Evolutionary conservation across 2,888 invertebrate species (phyloP), one percentile per base, ranked within the genome.

Genomic region (Parnassius mnemosyne): DNA sequence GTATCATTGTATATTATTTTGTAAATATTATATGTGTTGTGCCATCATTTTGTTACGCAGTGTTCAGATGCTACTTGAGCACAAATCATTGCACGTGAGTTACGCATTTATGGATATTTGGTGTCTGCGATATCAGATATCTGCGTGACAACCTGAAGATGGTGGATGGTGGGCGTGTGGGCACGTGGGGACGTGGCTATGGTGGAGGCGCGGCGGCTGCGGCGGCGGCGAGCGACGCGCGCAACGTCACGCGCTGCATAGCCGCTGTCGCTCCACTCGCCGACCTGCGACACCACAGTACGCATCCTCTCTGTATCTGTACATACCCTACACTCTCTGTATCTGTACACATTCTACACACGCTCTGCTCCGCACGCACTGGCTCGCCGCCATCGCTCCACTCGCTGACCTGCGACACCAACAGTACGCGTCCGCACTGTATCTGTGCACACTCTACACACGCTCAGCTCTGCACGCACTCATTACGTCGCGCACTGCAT

Each of bases 191-290:
- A 10, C 84, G 82, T 73, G 97, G 97, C 3, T 98, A 97, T 85
- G 98, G 98, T 25, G 98, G 96, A 10, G 97, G 96, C 79, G 94
- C 96, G 5, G 94, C 97, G 0, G 93, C 96, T 5, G 95, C 96
- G 90, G 94, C 96, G 65, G 93, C 97, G 10, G 94, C 96, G 0
- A 94, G 94, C 69, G 97, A 97, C 81, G 93, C 93, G 16, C 92
- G 95, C 63, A 94, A 95, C 74, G 93, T 96, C 60, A 95, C 98
- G 77, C 94, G 95, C 71, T 98, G 98, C 83, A 95, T 97, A 1
- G 95, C 97, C 49, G 94, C 97, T 59, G 93, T 97, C 10, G 96
- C 97, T 60, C 98, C 98, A 1, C 95, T 98, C 66, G 95, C 96
- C 0, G 96, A 96, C 79, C 96, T 97, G 87, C 88, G 93, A 65